Evolutionary conservation across 2,888 invertebrate genomes (phyloP), one percentile per base, ranked within the genome.

Genomic region (Drosophila imparisetae): DNA sequence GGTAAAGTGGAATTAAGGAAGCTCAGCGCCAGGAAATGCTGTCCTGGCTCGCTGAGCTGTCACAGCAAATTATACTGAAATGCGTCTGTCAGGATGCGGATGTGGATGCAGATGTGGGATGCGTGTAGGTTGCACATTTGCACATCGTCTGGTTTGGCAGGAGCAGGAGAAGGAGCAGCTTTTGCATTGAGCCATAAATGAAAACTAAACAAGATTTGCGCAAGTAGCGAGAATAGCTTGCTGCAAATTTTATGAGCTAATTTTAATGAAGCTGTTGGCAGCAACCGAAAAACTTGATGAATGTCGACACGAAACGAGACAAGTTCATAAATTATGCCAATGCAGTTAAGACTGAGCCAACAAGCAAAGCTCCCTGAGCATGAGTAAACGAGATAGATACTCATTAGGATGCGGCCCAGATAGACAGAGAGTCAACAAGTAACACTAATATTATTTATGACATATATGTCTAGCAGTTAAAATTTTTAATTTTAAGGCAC

Each of bases 161-260:
- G 4, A n/a, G 29, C 13, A 8, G 24, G 18, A 27, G 24, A 6
- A 4, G 24, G 18, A 27, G 13, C 18, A 15, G 52, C 48, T 45
- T 58, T 60, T 54, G 70, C 89, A 86, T 86, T 85, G 88, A 88
- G 91, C 76, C 79, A 88, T 88, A 91, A 91, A 88, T 87, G 87
- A 90, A 87, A 87, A 83, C 87, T 91, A 87, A 87, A 87, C 90
- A 87, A 91, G 91, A 87, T 87, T 91, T 88, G 78, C 58, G 68
- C 58, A 59, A 57, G 45, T 45, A 49, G 74, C 55, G 70, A 48
- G 57, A 42, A 62, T 38, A 74, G 75, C 73, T 75, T 71, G 68
- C 86, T 87, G 91, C 81, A 87, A 87, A 90, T 90, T 87, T 87
- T 79, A 87, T 91, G 91, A 90, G 87, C 86, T 86, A 90, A 88